Percentiles rank a stretch among this genome's conserved stretches.
Evolutionary conservation across 2,888 invertebrate genomes (phyloP).

Genomic region (Sminthurides aquaticus): DNA sequence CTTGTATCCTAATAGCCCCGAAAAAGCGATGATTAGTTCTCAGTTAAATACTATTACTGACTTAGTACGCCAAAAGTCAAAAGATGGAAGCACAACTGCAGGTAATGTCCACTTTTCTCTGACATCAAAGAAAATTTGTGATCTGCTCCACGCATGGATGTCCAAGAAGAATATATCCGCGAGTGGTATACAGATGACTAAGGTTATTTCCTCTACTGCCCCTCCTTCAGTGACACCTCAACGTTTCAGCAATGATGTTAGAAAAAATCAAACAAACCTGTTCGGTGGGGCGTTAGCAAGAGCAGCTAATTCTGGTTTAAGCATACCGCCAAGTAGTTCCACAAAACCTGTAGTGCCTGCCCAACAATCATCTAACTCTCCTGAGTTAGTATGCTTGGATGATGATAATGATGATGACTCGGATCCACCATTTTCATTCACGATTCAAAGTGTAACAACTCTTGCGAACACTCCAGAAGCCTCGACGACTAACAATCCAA

Average conservation of each 20-base stretch:
- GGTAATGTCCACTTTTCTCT: neutral
- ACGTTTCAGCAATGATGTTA: neutral
- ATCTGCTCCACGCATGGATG: neutral
- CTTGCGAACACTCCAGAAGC: neutral
- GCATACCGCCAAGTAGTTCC: neutral
- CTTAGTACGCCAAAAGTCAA: neutral
- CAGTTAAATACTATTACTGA: neutral
- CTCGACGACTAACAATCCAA: neutral
- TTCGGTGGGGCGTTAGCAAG: neutral
- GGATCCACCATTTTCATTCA: neutral
- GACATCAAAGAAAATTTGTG: neutral
- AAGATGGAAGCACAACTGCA: neutral
- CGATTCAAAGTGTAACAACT: conserved; percentile 6
- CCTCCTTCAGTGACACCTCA: neutral
- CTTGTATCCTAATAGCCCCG: too few species aligned
- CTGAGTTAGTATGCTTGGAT: conserved; percentile 1
- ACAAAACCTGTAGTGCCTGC: neutral
- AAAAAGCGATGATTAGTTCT: neutral
- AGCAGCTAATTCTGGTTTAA: neutral
- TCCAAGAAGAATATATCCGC: neutral
- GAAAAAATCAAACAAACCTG: neutral
- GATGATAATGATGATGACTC: conserved; percentile 9
- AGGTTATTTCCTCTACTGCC: neutral
- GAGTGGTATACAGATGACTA: neutral
- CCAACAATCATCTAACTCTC: neutral